phyloP scores from a whole-genome alignment of 2,797 vertebrate species.

The Brotula barbata region DNA sequence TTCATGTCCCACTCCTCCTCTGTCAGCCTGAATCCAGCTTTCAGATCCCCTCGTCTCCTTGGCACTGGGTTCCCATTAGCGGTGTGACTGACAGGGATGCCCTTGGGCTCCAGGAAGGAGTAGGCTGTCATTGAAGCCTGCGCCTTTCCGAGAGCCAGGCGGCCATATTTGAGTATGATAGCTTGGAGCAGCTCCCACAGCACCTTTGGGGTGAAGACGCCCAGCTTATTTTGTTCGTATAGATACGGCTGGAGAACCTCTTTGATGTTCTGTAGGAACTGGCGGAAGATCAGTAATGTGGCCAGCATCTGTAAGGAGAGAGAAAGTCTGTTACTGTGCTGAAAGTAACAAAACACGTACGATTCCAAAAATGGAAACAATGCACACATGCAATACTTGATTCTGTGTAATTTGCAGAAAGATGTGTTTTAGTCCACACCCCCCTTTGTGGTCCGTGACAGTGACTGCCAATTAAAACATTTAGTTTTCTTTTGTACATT shows the following conservation, averaged over 20 bases:
- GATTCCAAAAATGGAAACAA: no score
- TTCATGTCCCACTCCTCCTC: conserved; percentile 86
- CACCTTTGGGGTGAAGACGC: conserved; percentile 82
- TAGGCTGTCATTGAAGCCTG: conserved; percentile 71
- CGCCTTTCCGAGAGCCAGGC: conserved; percentile 72
- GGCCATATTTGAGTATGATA: conserved; percentile 78
- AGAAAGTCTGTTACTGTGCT: no score
- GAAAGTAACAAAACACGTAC: no score
- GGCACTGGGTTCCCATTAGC: conserved; percentile 53
- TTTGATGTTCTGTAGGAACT: conserved; percentile 94
- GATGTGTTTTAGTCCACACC: no score
- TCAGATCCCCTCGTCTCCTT: conserved; percentile 79
- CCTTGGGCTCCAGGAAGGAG: conserved; percentile 60
- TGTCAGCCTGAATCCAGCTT: conserved; percentile 82
- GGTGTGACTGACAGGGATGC: conserved; percentile 41
- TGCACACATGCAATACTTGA: no score
- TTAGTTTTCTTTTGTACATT: no score
- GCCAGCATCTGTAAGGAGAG: conserved; percentile 87
- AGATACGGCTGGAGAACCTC: conserved; percentile 96
- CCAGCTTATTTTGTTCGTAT: conserved; percentile 88
- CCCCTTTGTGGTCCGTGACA: no score
- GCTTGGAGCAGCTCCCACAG: conserved; percentile 82
- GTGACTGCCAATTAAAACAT: no score
- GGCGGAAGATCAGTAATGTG: conserved; percentile 94
- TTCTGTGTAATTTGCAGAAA: no score